phyloP scores from a whole-genome alignment of 2,797 vertebrate species.

The Fringilla coelebs region DNA sequence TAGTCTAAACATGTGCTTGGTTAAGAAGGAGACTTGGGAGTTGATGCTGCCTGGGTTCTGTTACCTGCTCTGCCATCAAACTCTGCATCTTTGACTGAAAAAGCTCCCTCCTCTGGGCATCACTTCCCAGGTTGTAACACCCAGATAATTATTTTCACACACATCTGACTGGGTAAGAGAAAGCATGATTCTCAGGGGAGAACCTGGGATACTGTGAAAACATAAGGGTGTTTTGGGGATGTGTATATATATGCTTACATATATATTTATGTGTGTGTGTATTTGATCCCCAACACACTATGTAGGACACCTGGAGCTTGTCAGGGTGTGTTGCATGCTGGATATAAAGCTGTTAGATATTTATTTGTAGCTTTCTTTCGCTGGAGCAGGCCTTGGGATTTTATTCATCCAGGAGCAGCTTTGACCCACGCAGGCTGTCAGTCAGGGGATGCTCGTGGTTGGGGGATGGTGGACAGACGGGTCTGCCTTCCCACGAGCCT shows the following conservation, averaged over 20 bases:
- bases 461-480: background rate
- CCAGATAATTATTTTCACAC: background rate
- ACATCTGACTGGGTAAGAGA: background rate
- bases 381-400: background rate
- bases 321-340: background rate
- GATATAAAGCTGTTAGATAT: background rate
- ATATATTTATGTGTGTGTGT: background rate
- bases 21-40: constrained; percentile 23
- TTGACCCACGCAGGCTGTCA: background rate
- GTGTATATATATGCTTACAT: background rate
- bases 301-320: background rate
- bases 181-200: background rate
- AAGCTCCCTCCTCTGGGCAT: background rate
- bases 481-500: background rate
- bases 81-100: background rate
- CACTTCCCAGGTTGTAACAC: background rate
- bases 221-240: background rate
- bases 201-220: background rate
- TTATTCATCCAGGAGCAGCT: background rate
- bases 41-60: background rate
- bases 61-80: background rate
- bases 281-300: background rate
- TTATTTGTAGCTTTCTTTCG: background rate
- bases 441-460: background rate
- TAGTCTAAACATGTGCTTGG: constrained; percentile 24